phyloP scores from a whole-genome alignment of 1,140 invertebrate genomes.

The Hylyphantes graminicola region DNA sequence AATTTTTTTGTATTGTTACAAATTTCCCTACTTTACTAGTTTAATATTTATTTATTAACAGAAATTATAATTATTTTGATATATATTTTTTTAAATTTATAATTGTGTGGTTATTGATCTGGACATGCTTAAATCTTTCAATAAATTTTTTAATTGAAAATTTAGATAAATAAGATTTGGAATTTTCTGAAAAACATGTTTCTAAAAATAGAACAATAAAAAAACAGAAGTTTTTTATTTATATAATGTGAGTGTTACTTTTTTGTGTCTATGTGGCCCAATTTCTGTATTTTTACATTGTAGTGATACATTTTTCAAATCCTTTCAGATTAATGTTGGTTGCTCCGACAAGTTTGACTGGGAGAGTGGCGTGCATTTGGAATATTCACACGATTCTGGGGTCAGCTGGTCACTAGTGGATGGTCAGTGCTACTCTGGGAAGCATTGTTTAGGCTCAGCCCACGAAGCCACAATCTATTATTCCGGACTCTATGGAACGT shows the following conservation, averaged over 20 bases:
- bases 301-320: not conserved
- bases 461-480: conserved; percentile 51
- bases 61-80: too few species aligned
- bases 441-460: conserved; percentile 25
- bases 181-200: too few species aligned
- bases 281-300: too few species aligned
- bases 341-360: conserved; percentile 52
- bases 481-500: conserved; percentile 52
- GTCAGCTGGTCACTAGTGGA: conserved; percentile 66
- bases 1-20: too few species aligned
- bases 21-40: too few species aligned
- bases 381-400: conserved; percentile 68
- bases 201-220: not conserved
- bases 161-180: too few species aligned
- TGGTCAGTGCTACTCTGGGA: conserved; percentile 30
- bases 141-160: too few species aligned
- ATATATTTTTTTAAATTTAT: too few species aligned
- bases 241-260: not conserved
- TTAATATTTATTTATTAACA: too few species aligned
- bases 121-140: too few species aligned
- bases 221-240: too few species aligned
- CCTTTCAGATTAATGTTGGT: conserved; percentile 56
- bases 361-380: conserved; percentile 64
- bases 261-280: not conserved
- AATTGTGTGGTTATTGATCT: too few species aligned